A percentile compares a stretch with the other conserved stretches of the same genome.
Evolutionary conservation across 2,113 vertebrate genomes (phyloP).

Genomic region (Baryphthengus martii): DNA sequence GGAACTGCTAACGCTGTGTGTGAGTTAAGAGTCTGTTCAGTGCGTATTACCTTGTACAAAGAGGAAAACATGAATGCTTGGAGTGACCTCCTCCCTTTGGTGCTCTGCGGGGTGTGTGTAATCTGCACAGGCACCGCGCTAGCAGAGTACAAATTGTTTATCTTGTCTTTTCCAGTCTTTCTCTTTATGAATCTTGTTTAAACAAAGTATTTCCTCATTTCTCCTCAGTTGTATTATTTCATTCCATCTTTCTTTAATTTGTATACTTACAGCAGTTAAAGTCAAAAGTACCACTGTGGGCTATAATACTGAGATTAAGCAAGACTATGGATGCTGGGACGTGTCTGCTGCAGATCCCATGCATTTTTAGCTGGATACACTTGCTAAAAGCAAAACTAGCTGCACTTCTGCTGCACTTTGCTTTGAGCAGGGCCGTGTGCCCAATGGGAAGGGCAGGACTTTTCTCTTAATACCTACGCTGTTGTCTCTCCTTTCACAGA

Average conservation of each 20-base stretch:
- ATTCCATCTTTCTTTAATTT: background rate
- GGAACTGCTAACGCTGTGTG: background rate
- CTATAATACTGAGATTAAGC: background rate
- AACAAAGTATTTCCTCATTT: background rate
- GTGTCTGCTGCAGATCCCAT: background rate
- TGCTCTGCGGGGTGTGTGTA: background rate
- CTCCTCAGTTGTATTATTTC: background rate
- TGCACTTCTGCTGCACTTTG: background rate
- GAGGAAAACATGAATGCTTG: background rate
- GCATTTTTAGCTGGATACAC: background rate
- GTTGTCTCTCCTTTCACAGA: background rate
- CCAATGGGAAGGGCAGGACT: background rate
- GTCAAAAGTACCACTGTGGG: accelerated
- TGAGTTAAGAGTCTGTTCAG: slow-evolving; percentile 64
- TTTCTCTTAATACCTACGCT: background rate
- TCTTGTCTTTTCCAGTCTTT: background rate
- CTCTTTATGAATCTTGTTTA: background rate
- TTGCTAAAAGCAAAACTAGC: background rate
- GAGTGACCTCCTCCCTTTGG: background rate
- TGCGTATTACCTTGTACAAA: background rate
- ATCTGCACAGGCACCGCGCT: accelerated
- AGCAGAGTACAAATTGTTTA: background rate
- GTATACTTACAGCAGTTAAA: background rate
- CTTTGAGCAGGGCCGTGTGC: background rate
- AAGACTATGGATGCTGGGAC: background rate